phyloP scores from a whole-genome alignment of 1,140 invertebrate species.

The Hycleus phaleratus region DNA sequence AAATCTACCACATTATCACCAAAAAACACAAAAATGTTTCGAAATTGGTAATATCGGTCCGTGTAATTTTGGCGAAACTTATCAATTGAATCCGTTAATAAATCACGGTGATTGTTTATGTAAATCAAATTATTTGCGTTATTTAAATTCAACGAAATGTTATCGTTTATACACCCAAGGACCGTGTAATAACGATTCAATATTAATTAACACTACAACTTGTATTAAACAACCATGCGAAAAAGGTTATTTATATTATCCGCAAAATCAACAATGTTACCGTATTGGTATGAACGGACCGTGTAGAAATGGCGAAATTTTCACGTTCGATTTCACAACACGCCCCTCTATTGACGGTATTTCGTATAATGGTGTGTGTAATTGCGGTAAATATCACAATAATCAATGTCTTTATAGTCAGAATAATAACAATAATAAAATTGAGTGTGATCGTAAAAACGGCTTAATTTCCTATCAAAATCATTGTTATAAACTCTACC shows the following conservation, averaged over 20 bases:
- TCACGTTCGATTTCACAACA: constrained; percentile 68
- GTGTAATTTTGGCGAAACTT: constrained; percentile 61
- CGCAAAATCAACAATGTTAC: constrained; percentile 62
- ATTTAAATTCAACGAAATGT: constrained; percentile 56
- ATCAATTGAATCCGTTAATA: constrained; percentile 42
- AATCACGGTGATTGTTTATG: constrained; percentile 54
- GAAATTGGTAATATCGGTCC: constrained; percentile 67
- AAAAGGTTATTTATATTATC: constrained; percentile 64
- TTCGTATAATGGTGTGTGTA: constrained; percentile 73
- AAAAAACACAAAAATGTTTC: constrained; percentile 58
- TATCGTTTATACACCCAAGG: constrained; percentile 69
- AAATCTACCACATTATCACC: constrained; percentile 63
- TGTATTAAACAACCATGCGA: constrained; percentile 61
- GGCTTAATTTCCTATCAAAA: constrained; percentile 54
- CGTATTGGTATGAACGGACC: constrained; percentile 65
- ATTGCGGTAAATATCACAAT: constrained; percentile 46
- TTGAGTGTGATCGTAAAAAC: constrained; percentile 49
- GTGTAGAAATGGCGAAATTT: constrained; percentile 58
- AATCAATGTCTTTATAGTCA: constrained; percentile 12
- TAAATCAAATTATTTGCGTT: constrained; percentile 60
- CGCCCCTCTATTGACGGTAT: constrained; percentile 67
- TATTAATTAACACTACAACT: constrained; percentile 53
- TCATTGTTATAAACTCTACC: constrained; percentile 63
- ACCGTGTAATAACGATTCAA: constrained; percentile 58
- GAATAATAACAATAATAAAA: constrained; percentile 28